Conservation (phyloP, 2,888 invertebrate species). For the Sminthurinus aureus region DNA sequence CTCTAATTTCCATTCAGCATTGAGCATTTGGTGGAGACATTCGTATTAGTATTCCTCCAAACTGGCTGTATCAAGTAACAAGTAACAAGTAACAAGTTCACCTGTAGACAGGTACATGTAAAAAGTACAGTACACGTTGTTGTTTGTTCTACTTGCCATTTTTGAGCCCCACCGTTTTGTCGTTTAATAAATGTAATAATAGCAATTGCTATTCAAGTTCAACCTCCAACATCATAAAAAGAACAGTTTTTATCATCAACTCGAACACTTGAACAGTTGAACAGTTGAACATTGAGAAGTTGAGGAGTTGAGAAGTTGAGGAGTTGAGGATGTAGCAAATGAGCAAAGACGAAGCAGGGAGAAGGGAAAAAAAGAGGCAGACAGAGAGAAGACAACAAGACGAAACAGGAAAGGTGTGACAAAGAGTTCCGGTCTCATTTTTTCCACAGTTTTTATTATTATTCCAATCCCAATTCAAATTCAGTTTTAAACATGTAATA, state of each 20-base stretch:
- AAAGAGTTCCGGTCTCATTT: slow-evolving; percentile 34
- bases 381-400: no score
- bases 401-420: slow-evolving; percentile 37
- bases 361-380: neutral
- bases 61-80: no score
- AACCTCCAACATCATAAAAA: neutral
- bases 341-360: neutral
- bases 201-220: slow-evolving; percentile 12
- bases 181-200: neutral
- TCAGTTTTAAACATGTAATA: neutral
- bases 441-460: neutral
- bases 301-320: neutral
- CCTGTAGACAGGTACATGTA: no score
- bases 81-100: no score
- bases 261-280: neutral
- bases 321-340: neutral
- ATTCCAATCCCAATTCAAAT: slow-evolving; percentile 3
- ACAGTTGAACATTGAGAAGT: neutral
- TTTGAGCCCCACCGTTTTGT: no score
- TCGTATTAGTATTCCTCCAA: no score
- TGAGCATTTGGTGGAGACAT: no score
- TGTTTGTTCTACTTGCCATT: no score
- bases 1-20: no score
- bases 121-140: no score
- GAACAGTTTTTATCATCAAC: no score